Base-by-base conservation (phyloP, 2,888 invertebrate species). In the Nineta flava region DNA sequence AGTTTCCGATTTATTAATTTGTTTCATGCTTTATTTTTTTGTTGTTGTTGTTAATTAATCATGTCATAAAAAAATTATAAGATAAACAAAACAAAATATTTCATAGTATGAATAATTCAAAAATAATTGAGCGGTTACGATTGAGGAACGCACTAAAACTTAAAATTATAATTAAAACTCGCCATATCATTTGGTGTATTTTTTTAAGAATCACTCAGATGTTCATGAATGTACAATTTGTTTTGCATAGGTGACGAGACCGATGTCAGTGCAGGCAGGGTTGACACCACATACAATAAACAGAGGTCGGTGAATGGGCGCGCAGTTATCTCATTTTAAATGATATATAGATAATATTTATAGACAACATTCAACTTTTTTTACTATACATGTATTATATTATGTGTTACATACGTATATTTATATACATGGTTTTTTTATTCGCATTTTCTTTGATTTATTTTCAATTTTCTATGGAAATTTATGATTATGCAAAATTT, bases 1-100 rank as follows among this genome's bases (percentile, higher is more conserved):
- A 66, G 63, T 65, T 63, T 62, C 65, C 65, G 65, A 65, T 66
- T 65, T 66, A 65, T 68, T 65, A 64, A 65, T 63, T 64, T 65
- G 64, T 65, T 66, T 67, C 66, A 67, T 65, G 65, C 65, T 65
- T 66, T 65, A 65, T 65, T 66, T 62, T 57, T 60, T 26, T 26
- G 4, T 26, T 7, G n/a, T 3, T 26, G 26, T 26, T 26, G 26
- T 26, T 26, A 26, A 26, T 26, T 26, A 26, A 26, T 26, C 26
- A 26, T 41, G 19, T 48, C 41, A 21, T 21, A 41, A 38, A 40
- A 48, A 15, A 48, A 48, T 40, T 40, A 16, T 19, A 48, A 40
- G 12, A 48, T 16, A n/a, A 41, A 46, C 38, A 38, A 40, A 17
- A 48, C 49, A 49, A 51, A 46, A 49, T 41, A 48, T 38, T 49